These are phyloP conservation scores for Salpingus planirostris DNA, from an alignment of 2,888 invertebrate species.

Conservation along the genomic window DNA sequence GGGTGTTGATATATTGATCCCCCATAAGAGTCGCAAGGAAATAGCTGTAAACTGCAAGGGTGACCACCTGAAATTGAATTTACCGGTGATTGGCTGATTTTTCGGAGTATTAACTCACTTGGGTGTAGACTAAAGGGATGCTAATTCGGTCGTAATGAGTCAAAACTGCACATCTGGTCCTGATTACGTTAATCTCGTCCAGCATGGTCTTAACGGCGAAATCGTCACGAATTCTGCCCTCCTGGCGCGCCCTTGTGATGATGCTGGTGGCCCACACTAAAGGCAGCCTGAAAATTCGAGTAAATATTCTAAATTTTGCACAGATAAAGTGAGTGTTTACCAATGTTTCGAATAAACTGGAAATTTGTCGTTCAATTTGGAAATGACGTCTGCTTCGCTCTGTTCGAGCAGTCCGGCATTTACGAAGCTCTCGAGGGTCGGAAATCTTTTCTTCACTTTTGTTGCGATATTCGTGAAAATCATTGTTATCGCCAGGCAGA, in stretches of 20 bases:
- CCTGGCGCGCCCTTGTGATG: conserved; percentile 80
- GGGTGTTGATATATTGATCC: conserved; percentile 70
- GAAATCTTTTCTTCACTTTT: conserved; percentile 84
- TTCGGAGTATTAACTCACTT: too few species aligned
- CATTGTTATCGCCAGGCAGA: conserved; percentile 80
- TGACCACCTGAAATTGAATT: conserved; percentile 53
- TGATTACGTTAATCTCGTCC: conserved; percentile 77
- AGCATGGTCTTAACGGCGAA: conserved; percentile 88
- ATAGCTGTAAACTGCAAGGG: conserved; percentile 91
- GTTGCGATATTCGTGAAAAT: conserved; percentile 81
- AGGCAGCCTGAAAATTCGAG: too few species aligned
- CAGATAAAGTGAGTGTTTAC: too few species aligned
- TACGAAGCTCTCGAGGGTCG: conserved; percentile 71
- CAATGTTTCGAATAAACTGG: conserved; percentile 83
- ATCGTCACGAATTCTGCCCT: conserved; percentile 84
- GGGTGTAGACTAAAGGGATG: conserved; percentile 75
- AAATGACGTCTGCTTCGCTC: conserved; percentile 71
- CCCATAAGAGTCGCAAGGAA: conserved; percentile 83
- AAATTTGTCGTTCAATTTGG: conserved; percentile 69
- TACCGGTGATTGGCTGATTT: too few species aligned
- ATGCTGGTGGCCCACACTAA: conserved; percentile 89
- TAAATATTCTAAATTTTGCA: too few species aligned
- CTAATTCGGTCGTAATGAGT: conserved; percentile 72
- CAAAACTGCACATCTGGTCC: conserved; percentile 67
- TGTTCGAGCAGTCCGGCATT: conserved; percentile 76